These are phyloP conservation scores for Zosterops japonicus DNA, from an alignment of 2,113 vertebrate genomes.

Conservation along the genomic window DNA sequence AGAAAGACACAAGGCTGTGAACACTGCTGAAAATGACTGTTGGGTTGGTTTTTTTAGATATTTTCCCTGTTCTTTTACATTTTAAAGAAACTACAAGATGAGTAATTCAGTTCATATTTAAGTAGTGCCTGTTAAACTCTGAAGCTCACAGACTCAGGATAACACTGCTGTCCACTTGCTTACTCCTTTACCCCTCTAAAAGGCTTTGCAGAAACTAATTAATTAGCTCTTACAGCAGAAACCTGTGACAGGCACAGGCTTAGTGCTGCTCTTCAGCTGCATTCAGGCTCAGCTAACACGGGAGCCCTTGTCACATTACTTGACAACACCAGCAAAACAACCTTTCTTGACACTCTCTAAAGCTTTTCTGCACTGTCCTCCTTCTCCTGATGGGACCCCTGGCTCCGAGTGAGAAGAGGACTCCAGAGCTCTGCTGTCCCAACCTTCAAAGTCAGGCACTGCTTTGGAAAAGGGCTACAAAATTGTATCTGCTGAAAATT, in stretches of 20 bases:
- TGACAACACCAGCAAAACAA: background rate
- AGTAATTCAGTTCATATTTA: background rate
- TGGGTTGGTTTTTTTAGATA: background rate
- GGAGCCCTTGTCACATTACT: background rate
- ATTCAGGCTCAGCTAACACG: background rate
- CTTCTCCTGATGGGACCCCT: background rate
- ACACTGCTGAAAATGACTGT: background rate
- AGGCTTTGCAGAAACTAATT: background rate
- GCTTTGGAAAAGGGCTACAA: background rate
- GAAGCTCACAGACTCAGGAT: background rate
- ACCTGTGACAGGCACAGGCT: background rate
- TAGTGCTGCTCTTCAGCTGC: background rate
- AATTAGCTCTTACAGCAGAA: background rate
- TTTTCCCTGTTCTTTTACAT: background rate
- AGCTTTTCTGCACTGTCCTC: background rate
- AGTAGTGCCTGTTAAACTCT: background rate
- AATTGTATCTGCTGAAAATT: background rate
- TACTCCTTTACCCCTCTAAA: background rate
- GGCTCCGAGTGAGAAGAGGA: background rate
- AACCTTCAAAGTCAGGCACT: background rate
- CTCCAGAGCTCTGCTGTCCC: background rate
- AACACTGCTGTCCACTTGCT: rapidly evolving
- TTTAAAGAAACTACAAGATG: background rate
- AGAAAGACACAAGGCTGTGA: background rate
- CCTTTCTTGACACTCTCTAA: background rate